Base-by-base conservation (phyloP, 2,797 vertebrate species). In the Parambassis ranga region DNA sequence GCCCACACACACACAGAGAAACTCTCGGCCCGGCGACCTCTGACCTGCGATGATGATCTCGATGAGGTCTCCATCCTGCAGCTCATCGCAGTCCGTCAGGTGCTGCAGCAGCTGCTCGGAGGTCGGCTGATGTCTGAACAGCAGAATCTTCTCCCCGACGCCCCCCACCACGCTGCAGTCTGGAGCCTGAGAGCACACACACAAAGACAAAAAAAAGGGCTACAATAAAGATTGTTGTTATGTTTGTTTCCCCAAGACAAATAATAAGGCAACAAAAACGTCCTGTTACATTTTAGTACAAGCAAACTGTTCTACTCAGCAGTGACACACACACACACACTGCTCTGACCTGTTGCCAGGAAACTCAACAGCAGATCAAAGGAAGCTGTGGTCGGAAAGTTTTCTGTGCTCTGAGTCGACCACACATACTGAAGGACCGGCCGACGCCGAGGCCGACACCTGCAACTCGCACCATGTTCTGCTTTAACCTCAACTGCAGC, bases 41-140 rank as follows among this genome's bases (percentile, higher is more conserved):
- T 47, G 49, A 89, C 92, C 92, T 76, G 92, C 48, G 28, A 93
- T 37, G 41, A 93, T 71, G 75, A 93, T 90, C 68, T 94, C 91
- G 19, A 94, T 78, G 23, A 92, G 87, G 75, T 94, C 92, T 8
- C 92, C 91, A 1, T 92, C 71, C 35, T 58, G 85, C 61, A 93
- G 81, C 46, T 75, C 38, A 7, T 93, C 88, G 0, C 42, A 9
- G 2, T 85, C 79, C 0, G 63, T 71, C 32, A 94, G 83, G 15
- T 79, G 81, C 0, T 77, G 79, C 31, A 93, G 88, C 56, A 81
- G 57, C 71, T 85, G 84, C 16, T 88, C 84, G 0, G 86, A 80
- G 38, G 48, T 16, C 0, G 77, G 56, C 20, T 79, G 80, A 14
- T 94, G 92, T 74, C 89, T 79, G 82, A 93, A 93, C 27, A 94